phyloP scores from a whole-genome alignment of 2,888 invertebrate species.

The Ptilodon capucinus region DNA sequence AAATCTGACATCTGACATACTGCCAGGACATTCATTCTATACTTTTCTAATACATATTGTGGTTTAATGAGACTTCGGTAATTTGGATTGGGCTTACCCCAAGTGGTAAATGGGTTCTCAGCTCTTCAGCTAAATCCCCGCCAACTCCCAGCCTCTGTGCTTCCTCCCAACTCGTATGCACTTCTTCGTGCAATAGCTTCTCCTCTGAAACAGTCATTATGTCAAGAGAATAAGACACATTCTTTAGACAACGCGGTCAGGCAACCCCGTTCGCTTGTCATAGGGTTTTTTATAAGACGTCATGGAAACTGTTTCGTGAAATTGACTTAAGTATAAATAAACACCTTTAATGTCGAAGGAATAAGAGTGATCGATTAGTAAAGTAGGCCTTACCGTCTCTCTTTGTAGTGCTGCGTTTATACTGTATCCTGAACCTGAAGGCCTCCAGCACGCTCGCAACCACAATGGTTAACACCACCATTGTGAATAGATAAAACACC shows the following conservation, averaged over 20 bases:
- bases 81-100: constrained; percentile 53
- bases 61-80: too few species aligned
- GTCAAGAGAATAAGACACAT: too few species aligned
- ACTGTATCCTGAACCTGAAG: constrained; percentile 93
- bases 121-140: constrained; percentile 67
- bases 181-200: constrained; percentile 88
- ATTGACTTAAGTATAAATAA: too few species aligned
- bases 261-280: too few species aligned
- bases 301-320: too few species aligned
- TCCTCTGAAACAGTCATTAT: constrained; percentile 87
- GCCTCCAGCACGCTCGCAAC: constrained; percentile 95
- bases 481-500: constrained; percentile 92
- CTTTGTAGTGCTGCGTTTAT: constrained; percentile 90
- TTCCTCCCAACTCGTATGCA: constrained; percentile 87
- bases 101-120: constrained; percentile 62
- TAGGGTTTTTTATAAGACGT: too few species aligned
- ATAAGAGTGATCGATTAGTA: too few species aligned
- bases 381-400: constrained; percentile 82
- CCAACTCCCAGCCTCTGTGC: constrained; percentile 76
- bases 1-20: too few species aligned
- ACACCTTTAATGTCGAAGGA: too few species aligned
- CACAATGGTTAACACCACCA: constrained; percentile 95
- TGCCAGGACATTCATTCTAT: too few species aligned
- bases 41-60: too few species aligned
- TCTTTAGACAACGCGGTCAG: too few species aligned